Evolutionary conservation across 2,797 vertebrate species (phyloP), one percentile per base, ranked within the genome.

Genomic region (Cyclopterus lumpus): DNA sequence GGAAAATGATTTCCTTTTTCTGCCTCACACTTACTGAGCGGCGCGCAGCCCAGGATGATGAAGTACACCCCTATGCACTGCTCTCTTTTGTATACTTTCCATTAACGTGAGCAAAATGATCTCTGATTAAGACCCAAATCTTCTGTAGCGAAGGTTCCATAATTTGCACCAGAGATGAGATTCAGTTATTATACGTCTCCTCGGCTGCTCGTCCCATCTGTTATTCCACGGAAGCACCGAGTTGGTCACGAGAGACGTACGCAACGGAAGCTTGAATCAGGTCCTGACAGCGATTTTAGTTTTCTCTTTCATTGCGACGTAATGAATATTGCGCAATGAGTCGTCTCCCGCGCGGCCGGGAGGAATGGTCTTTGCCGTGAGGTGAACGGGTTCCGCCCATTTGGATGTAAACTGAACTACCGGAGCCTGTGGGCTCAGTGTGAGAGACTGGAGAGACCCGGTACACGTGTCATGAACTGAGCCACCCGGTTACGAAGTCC

Each of bases 181-280:
- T 66, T 2, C 22, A 9, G 5, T n/a, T n/a, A n/a, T 68, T 65
- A n/a, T 22, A 38, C 18, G 36, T 71, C 18, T 82, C 69, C 44
- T 62, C 42, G 40, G 40, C 54, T 60, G 68, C 71, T 38, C 59
- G 61, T 34, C 15, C 76, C 67, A 82, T 84, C 79, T 74, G 70
- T n/a, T 59, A 44, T 38, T 61, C 15, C 22, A 20, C 12, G 72
- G 51, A 63, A 64, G 60, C 44, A 38, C 10, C 20, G 38, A 16
- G 3, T 46, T 64, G 48, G 42, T 77, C 71, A 63, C 32, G 24
- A 75, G 53, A 0, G 22, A 63, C 53, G 28, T n/a, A 67, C 34
- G 26, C 61, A 72, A 49, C 30, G 36, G 2, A 53, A 46, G 10
- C 84, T 75, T 76, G 67, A 66, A 75, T 73, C 54, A 66, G 22